Evolutionary conservation across 2,888 invertebrate species (phyloP).

Genomic region (Agrochola lota): DNA sequence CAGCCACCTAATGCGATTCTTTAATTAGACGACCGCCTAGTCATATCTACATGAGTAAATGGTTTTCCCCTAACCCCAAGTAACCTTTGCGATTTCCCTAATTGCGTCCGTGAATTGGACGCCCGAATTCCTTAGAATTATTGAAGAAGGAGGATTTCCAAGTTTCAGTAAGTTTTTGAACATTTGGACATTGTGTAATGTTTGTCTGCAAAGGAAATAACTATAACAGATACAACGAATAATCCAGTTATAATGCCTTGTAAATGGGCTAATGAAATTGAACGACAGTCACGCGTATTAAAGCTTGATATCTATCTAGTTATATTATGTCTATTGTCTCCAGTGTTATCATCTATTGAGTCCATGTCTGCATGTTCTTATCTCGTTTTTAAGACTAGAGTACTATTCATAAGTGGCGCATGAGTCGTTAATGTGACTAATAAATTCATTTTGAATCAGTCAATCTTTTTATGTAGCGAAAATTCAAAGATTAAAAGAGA

Average conservation of each 20-base stretch:
- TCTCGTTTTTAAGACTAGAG: slow-evolving; percentile 6
- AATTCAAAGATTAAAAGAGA: background rate
- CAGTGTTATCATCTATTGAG: slow-evolving; percentile 5
- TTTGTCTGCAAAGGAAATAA: background rate
- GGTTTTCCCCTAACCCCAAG: slow-evolving; percentile 37
- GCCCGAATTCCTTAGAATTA: background rate
- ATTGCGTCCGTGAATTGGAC: background rate
- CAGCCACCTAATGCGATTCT: background rate
- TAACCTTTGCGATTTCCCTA: slow-evolving; percentile 4
- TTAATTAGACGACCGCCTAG: slow-evolving; percentile 4
- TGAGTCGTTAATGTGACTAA: background rate
- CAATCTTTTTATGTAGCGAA: background rate
- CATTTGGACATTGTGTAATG: background rate
- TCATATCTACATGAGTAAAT: background rate
- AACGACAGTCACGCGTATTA: background rate
- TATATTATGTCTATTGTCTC: slow-evolving; percentile 2
- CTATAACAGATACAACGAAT: background rate
- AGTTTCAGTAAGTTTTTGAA: background rate
- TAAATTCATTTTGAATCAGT: background rate
- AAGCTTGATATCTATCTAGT: background rate
- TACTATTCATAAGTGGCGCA: slow-evolving; percentile 4
- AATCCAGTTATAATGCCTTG: background rate
- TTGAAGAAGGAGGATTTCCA: background rate
- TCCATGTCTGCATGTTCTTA: slow-evolving; percentile 4
- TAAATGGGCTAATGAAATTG: background rate